A percentile compares a stretch with the other conserved stretches of the same genome.
These are phyloP conservation scores for Spizaetus ornatus DNA, from an alignment of 2,113 vertebrate species.

Conservation along the genomic window DNA sequence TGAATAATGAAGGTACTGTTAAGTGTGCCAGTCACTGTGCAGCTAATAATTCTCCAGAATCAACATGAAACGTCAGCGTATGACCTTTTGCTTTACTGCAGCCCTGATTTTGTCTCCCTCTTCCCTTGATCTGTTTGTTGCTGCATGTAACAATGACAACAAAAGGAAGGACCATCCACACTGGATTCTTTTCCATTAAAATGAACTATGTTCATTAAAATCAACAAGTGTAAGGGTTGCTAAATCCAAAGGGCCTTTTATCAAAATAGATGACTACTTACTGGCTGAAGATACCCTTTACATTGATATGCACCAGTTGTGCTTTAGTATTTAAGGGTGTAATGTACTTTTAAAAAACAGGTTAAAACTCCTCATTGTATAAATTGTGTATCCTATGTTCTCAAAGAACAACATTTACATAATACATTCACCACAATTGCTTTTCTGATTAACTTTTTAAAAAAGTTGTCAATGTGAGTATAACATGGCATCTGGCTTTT, in stretches of 20 bases:
- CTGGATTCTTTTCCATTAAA: conserved; percentile 56
- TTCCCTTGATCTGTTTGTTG: conserved; percentile 63
- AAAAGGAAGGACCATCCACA: conserved; percentile 67
- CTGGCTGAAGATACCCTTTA: neutral
- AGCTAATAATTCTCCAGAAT: conserved; percentile 72
- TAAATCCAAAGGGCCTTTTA: conserved; percentile 46
- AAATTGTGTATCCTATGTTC: neutral
- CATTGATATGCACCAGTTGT: neutral
- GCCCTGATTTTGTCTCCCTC: conserved; percentile 46
- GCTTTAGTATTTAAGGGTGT: neutral
- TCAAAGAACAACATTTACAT: neutral
- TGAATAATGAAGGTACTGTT: conserved; percentile 69
- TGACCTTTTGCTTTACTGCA: conserved; percentile 73
- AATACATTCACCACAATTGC: neutral
- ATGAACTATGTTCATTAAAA: neutral
- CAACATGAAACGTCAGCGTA: conserved; percentile 31
- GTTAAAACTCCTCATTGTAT: neutral
- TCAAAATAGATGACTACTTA: conserved; percentile 15
- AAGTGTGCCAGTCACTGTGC: conserved; percentile 68
- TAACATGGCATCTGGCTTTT: neutral
- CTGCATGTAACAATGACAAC: conserved; percentile 67
- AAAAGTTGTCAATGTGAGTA: neutral
- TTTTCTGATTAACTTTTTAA: neutral
- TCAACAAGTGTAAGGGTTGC: conserved; percentile 16
- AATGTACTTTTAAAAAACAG: neutral